Percentiles rank a stretch among this genome's conserved stretches.
phyloP scores from a whole-genome alignment of 2,888 invertebrate species.

The Resseliella maxima region DNA sequence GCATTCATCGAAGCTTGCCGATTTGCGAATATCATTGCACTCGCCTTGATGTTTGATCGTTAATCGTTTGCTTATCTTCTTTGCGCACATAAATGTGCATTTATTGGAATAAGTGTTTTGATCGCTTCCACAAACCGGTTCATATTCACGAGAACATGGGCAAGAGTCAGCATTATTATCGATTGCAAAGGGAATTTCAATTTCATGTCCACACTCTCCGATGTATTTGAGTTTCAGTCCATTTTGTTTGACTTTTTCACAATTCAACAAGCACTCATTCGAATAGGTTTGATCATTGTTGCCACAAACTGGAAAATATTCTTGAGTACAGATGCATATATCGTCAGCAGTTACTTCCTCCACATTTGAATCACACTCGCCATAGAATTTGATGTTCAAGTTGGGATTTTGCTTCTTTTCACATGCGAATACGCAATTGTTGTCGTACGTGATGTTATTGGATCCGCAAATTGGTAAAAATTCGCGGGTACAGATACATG shows the following conservation, averaged over 20 bases:
- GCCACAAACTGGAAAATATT: not conserved
- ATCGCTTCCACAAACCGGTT: not conserved
- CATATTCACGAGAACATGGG: not conserved
- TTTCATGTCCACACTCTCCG: not conserved
- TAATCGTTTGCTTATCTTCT: not conserved
- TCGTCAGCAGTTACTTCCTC: not conserved
- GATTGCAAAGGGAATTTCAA: no score
- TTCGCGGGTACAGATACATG: not conserved
- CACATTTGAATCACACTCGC: not conserved
- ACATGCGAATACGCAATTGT: not conserved
- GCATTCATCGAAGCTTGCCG: no score
- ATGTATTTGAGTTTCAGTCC: not conserved
- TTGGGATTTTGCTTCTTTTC: not conserved
- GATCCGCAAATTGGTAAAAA: not conserved
- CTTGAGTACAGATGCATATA: not conserved
- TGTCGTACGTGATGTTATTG: not conserved
- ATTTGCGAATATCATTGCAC: no score
- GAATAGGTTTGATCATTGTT: not conserved
- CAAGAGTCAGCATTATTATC: not conserved
- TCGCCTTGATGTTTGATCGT: not conserved
- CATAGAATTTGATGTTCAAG: conserved; percentile 12
- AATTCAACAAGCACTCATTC: not conserved
- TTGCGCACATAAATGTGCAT: not conserved
- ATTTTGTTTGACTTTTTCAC: not conserved
- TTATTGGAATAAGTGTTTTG: not conserved